phyloP scores from a whole-genome alignment of 2,797 vertebrate genomes.

The Zonotrichia albicollis region DNA sequence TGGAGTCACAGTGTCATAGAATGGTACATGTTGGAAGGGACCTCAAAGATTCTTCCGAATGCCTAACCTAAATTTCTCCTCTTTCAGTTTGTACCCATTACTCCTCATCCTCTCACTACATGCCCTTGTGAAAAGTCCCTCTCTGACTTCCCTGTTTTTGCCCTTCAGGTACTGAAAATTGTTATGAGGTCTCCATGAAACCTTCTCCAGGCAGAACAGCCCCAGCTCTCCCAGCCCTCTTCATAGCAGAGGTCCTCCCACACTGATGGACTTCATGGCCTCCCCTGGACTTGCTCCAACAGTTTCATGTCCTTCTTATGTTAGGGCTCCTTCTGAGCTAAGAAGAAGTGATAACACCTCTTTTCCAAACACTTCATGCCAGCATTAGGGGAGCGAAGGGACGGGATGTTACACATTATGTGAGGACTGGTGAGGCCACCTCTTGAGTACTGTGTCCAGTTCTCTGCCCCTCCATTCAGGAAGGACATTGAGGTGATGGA shows the following conservation, averaged over 20 bases:
- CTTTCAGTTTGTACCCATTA: not conserved
- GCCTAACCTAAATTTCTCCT: not conserved
- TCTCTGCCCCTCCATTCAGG: not conserved
- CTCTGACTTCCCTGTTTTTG: not conserved
- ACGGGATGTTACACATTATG: accelerated
- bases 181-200: not conserved
- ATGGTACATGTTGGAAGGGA: not conserved
- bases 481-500: not conserved
- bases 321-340: not conserved
- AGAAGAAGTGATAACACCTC: not conserved
- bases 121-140: not conserved
- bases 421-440: accelerated
- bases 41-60: not conserved
- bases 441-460: accelerated
- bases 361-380: not conserved
- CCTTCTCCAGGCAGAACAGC: not conserved
- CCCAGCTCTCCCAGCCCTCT: not conserved
- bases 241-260: not conserved
- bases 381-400: accelerated
- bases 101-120: not conserved
- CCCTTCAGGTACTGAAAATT: not conserved
- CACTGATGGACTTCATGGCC: not conserved
- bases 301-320: not conserved
- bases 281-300: not conserved
- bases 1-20: not conserved